Evolutionary conservation across 2,888 invertebrate species (phyloP), one percentile per base, ranked within the genome.

Genomic region (Syrphus vitripennis): DNA sequence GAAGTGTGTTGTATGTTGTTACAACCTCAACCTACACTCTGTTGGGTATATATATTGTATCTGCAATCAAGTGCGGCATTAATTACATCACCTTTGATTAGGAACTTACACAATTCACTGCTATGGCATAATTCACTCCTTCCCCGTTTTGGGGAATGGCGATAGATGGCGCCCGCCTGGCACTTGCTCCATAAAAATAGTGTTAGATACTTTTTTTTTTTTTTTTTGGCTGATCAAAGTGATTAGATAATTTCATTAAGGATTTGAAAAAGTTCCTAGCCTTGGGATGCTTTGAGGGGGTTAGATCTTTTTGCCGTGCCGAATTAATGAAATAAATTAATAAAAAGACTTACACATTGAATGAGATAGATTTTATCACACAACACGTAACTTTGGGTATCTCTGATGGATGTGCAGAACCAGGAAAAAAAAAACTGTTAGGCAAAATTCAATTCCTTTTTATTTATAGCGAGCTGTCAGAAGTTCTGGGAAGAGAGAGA

Each of bases 81-180:
- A 86, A 86, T 86, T 86, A 86, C 82, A 70, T 86, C 86, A 86
- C 86, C 86, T 86, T 82, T 82, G 77, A 86, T 86, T 86, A 86
- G 82, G 70, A 74, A 34, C 77, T 82, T 63, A 57, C 74, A 86
- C 86, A 86, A 78, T 53, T 82, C 82, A 86, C 72, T 74, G 59
- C 3, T 21, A 26, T 26, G 63, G 81, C 45, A 61, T 76, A 69
- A 37, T 48, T 40, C 31, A 19, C 61, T 42, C 31, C 19, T 24
- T 16, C 12, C n/a, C 10, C 12, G 0, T 5, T 1, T 9, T 16
- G 19, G 16, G 3, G 19, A 19, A 12, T 5, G 48, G 48, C 12
- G 4, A 1, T 6, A 3, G 0, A n/a, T 42, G 19, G 65, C 34
- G 45, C 65, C 31, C 21, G 37, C 37, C 24, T 45, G 31, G 3